Conservation (phyloP, 2,888 invertebrate species). For the Troides aeacus region DNA sequence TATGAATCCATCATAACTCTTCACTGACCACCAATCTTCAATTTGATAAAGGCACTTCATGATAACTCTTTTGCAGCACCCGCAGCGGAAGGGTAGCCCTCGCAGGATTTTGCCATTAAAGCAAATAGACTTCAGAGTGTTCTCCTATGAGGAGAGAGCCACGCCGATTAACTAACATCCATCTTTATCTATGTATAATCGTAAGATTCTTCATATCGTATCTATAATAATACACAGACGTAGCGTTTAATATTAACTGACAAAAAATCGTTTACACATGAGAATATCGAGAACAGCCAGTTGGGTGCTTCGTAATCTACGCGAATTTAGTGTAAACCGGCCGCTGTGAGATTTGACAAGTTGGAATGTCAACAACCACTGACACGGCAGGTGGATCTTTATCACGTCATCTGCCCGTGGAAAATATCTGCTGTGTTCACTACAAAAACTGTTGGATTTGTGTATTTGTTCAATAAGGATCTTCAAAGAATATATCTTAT, state of each 20-base stretch:
- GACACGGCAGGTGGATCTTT: slow-evolving; percentile 33
- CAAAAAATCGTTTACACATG: not conserved
- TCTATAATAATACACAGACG: not conserved
- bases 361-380: slow-evolving; percentile 44
- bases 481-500: too few species aligned
- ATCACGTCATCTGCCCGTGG: not conserved
- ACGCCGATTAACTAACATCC: too few species aligned
- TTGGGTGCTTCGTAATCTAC: slow-evolving; percentile 38
- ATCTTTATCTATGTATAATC: not conserved
- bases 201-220: too few species aligned
- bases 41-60: too few species aligned
- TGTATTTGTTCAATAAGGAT: not conserved
- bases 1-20: too few species aligned
- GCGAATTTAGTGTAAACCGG: slow-evolving; percentile 40
- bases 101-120: too few species aligned
- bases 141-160: too few species aligned
- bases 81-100: too few species aligned
- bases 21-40: too few species aligned
- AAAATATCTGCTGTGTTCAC: slow-evolving; percentile 2
- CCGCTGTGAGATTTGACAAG: slow-evolving; percentile 43
- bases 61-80: too few species aligned
- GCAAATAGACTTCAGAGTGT: too few species aligned
- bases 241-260: not conserved
- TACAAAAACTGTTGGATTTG: not conserved
- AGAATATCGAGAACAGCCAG: slow-evolving; percentile 12